Evolutionary conservation across 2,888 invertebrate species (phyloP).

Genomic region (Acronicta leporina): DNA sequence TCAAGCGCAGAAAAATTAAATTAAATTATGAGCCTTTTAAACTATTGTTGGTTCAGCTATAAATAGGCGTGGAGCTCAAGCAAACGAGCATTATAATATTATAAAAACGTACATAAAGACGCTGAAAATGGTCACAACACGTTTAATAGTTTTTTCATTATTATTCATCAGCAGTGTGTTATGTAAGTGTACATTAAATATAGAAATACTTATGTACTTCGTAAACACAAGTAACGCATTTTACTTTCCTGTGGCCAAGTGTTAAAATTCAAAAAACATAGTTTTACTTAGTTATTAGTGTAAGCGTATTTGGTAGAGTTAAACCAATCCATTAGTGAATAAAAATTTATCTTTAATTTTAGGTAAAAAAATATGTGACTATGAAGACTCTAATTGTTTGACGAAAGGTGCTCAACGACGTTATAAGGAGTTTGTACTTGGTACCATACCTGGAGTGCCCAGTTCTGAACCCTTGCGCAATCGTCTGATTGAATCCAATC

Average conservation of each 20-base stretch:
- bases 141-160: background rate
- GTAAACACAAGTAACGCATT: too few species aligned
- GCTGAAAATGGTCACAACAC: too few species aligned
- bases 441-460: constrained; percentile 46
- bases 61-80: background rate
- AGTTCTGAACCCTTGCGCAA: constrained; percentile 60
- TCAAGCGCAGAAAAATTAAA: too few species aligned
- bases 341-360: constrained; percentile 4
- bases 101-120: too few species aligned
- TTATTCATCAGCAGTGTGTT: background rate
- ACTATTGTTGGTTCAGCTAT: background rate
- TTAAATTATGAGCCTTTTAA: too few species aligned
- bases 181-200: background rate
- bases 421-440: constrained; percentile 30
- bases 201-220: too few species aligned
- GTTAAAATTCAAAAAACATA: too few species aligned
- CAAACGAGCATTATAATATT: too few species aligned
- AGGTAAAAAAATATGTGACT: constrained; percentile 52
- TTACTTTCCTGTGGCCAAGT: too few species aligned
- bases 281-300: too few species aligned
- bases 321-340: too few species aligned
- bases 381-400: constrained; percentile 48
- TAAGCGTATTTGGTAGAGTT: too few species aligned
- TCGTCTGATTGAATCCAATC: constrained; percentile 35
- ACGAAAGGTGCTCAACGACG: constrained; percentile 9